Evolutionary conservation across 1,140 invertebrate species (phyloP).

Genomic region (Camponotus vicinus): DNA sequence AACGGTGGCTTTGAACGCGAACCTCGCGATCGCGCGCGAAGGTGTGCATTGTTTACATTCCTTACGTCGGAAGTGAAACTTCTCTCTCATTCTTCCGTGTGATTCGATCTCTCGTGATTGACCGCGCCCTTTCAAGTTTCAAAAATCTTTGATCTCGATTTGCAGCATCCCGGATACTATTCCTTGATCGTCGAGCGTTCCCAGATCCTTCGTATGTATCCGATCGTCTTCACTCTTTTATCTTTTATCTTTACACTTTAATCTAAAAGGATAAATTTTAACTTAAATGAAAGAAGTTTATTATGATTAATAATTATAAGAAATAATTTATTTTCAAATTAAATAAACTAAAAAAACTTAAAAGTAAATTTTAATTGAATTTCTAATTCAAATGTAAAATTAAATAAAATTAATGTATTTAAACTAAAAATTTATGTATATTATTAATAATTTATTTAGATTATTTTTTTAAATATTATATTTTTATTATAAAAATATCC

Average conservation of each 20-base stretch:
- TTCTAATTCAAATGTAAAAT: too few species aligned
- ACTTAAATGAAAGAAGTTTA: too few species aligned
- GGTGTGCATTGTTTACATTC: slow-evolving; percentile 23
- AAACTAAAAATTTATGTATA: too few species aligned
- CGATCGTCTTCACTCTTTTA: neutral
- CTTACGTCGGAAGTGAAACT: neutral
- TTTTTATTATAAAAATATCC: too few species aligned
- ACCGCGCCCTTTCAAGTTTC: neutral
- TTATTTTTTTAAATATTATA: too few species aligned
- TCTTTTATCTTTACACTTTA: neutral
- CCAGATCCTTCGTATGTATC: neutral
- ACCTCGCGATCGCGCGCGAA: slow-evolving; percentile 61
- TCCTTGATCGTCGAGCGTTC: neutral
- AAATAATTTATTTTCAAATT: too few species aligned
- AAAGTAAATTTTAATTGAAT: too few species aligned
- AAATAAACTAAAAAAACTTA: too few species aligned
- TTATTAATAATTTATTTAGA: too few species aligned
- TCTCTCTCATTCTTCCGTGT: neutral
- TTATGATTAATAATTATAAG: too few species aligned
- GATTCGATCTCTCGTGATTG: neutral
- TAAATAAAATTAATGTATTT: too few species aligned
- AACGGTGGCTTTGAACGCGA: slow-evolving; percentile 52
- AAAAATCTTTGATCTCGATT: neutral
- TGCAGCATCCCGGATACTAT: neutral
- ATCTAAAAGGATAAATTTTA: too few species aligned